Base-by-base conservation (phyloP, 1,140 invertebrate genomes). In the Lysiphlebus fabarum region DNA sequence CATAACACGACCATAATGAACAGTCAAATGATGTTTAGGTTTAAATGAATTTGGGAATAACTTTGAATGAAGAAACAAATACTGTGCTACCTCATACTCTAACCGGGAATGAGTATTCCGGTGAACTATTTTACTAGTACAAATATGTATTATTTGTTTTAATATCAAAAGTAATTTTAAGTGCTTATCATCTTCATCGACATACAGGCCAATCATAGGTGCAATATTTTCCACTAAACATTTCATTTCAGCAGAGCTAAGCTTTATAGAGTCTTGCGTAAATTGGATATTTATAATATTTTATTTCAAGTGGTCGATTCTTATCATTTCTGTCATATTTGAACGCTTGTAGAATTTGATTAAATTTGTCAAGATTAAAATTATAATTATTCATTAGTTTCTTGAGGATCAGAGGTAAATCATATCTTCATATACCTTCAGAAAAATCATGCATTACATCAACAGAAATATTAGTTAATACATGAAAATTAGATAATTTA, bases 11-110 rank as follows among this genome's bases (percentile, higher is more conserved):
- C 17, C 26, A 37, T 51, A 58, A 14, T 58, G 57, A 3, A 53
- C 14, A 12, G 53, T 38, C 43, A 58, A 58, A 37, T 58, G 57
- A 10, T 58, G 57, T 12, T 58, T 53, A 8, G 49, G 57, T 37
- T 58, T 58, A 10, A 58, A 36, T 14, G 14, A 42, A 0, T 11
- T 34, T 6, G 48, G 48, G 26, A 58, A 51, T 44, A 37, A 8
- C 3, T 33, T 36, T 5, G n/a, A 4, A 0, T 33, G 14, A 6
- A 36, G 38, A 17, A n/a, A 8, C 5, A 53, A 38, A n/a, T 58
- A 58, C 10, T 58, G 49, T 14, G 17, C 36, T 11, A 44, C 45
- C 7, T 34, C 17, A 26, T 26, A 26, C 2, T 26, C 4, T 4
- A 26, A 26, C 2, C 17, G 17, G 2, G 17, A 26, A 26, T 26